Base-by-base conservation (phyloP, 2,113 vertebrate genomes). In the Psophia crepitans region DNA sequence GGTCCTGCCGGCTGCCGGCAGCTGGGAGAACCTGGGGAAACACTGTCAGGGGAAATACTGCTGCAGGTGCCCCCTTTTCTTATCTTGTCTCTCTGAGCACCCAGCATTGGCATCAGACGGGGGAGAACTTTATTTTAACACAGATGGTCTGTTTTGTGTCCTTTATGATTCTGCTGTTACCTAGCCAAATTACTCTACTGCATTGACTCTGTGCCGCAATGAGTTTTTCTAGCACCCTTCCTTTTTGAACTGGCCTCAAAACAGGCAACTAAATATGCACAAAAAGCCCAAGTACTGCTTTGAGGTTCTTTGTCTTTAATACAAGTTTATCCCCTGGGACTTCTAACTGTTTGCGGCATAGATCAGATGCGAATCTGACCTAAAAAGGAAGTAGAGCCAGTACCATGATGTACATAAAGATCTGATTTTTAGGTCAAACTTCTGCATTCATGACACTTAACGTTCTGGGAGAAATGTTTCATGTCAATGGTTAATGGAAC, bases 391-490 rank as follows among this genome's bases (percentile, higher is more conserved):
- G 53, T 24, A 2, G 2, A 87, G 43, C 6, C 39, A 51, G 43
- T 78, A 92, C 37, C 14, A 39, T 0, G 0, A 75, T 15, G 9
- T 48, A 63, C 53, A 28, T 32, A 81, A 86, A 68, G 41, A 78
- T 64, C 33, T 75, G 76, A 64, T 75, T 91, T 88, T 91, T 92
- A 89, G 87, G 91, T 91, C 86, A 92, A 84, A 92, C 11, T 78
- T 81, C 39, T 1, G 18, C 51, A 84, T 81, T 92, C 60, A 19
- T 56, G 61, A 64, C 43, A 61, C 41, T 77, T 82, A 95, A 66
- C n/a, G 28, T 7, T 43, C 86, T 92, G 80, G 33, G 48, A 95
- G 76, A 94, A 92, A 87, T 35, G 48, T 32, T 92, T 69, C 89
- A 75, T 51, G 22, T 93, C 86, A 39, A 1, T 71, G 73, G 73